phyloP scores from a whole-genome alignment of 2,113 vertebrate species.

The Cichladusa arquata region DNA sequence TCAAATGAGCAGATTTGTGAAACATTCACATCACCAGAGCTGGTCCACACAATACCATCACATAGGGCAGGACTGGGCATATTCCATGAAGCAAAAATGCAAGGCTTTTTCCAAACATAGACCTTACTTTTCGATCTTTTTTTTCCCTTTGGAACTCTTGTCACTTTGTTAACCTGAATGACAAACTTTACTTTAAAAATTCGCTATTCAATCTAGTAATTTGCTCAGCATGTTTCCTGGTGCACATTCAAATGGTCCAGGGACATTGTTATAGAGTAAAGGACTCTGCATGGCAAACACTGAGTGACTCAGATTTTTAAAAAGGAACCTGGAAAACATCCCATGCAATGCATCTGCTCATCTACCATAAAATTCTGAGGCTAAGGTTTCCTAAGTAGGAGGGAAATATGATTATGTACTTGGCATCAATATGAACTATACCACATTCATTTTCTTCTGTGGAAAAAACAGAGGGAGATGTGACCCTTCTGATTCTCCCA shows the following conservation, averaged over 20 bases:
- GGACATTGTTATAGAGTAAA: background rate
- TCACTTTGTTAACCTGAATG: background rate
- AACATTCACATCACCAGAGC: background rate
- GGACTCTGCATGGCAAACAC: background rate
- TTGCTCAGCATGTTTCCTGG: background rate
- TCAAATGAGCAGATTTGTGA: background rate
- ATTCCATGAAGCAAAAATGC: background rate
- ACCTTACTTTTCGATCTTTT: background rate
- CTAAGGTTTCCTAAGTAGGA: constrained; percentile 52
- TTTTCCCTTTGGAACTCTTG: background rate
- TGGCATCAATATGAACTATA: constrained; percentile 30
- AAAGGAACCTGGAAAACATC: constrained; percentile 51
- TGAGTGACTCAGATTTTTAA: constrained; percentile 29
- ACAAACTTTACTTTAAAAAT: background rate
- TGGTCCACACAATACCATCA: background rate
- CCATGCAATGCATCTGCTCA: constrained; percentile 58
- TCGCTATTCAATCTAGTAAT: background rate
- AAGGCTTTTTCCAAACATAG: background rate
- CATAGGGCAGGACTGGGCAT: background rate
- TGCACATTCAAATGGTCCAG: background rate
- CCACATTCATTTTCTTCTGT: background rate
- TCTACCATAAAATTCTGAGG: constrained; percentile 31
- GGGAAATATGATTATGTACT: constrained; percentile 46
- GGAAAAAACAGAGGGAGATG: constrained; percentile 37
- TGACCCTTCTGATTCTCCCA: constrained; percentile 32